Percentiles rank a stretch among this genome's conserved stretches.
Conservation (phyloP, 2,113 vertebrate species). For the Cololabis saira region DNA sequence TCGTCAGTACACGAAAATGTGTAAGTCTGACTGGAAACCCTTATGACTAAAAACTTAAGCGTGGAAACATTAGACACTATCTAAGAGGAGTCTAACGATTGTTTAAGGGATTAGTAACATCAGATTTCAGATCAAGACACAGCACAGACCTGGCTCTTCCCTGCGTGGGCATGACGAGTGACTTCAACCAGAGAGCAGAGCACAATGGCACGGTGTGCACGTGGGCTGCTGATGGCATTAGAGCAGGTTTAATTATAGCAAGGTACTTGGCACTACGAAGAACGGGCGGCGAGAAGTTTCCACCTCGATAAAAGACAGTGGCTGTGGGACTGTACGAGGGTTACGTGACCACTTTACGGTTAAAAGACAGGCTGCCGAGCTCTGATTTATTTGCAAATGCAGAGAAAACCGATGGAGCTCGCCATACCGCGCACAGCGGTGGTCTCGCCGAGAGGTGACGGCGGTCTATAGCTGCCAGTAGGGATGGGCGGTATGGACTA, state of each 20-base stretch:
- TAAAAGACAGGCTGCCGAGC: too few species aligned
- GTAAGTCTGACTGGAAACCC: neutral
- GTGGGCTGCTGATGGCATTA: constrained; percentile 6
- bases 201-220: constrained; percentile 44
- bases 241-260: constrained; percentile 55
- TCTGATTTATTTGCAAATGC: too few species aligned
- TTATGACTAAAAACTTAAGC: neutral
- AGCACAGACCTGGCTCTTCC: constrained; percentile 18
- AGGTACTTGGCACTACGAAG: constrained; percentile 8
- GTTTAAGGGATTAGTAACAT: constrained; percentile 6
- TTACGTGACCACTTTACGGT: too few species aligned
- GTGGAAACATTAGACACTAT: too few species aligned
- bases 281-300: constrained; percentile 30
- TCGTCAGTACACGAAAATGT: neutral
- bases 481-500: too few species aligned
- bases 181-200: constrained; percentile 47
- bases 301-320: neutral
- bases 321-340: neutral
- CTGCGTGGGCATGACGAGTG: constrained; percentile 40
- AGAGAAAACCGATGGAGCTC: too few species aligned
- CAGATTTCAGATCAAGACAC: constrained; percentile 12
- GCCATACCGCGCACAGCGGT: too few species aligned
- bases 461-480: too few species aligned
- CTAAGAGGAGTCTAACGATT: too few species aligned
- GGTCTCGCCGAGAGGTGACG: too few species aligned